Conservation (phyloP, 2,797 vertebrate species). For the Brachymystax lenok region DNA sequence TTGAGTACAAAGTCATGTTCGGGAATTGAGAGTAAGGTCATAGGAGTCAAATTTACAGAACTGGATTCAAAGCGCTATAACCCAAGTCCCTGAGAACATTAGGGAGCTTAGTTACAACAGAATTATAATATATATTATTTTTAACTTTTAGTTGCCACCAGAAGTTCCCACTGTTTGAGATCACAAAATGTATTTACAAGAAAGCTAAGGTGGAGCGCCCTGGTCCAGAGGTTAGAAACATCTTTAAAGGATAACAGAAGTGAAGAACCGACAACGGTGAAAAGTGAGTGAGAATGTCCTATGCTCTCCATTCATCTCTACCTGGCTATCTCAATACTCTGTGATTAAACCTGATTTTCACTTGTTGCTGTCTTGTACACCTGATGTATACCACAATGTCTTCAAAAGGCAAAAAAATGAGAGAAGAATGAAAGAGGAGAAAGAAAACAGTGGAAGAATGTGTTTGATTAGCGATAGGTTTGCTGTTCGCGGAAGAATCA, state of each 20-base stretch:
- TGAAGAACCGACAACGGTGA: neutral
- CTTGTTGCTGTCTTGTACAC: slow-evolving; percentile 72
- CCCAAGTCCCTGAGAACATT: neutral
- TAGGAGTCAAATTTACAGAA: slow-evolving; percentile 30
- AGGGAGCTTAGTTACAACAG: neutral
- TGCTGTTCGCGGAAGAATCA: slow-evolving; percentile 59
- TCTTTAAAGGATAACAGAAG: neutral
- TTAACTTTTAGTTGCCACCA: neutral
- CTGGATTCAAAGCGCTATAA: slow-evolving; percentile 17
- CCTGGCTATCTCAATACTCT: slow-evolving; percentile 72
- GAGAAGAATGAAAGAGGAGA: slow-evolving; percentile 56
- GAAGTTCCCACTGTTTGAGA: neutral
- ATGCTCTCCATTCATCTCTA: slow-evolving; percentile 46
- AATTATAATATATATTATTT: neutral
- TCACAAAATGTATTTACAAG: neutral
- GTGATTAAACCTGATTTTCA: slow-evolving; percentile 80
- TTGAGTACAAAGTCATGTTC: neutral
- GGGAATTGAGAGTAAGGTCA: slow-evolving; percentile 8
- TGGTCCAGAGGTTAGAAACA: neutral
- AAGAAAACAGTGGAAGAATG: slow-evolving; percentile 75
- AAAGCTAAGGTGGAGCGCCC: neutral
- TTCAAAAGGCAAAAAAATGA: slow-evolving; percentile 64
- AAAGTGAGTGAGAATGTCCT: slow-evolving; percentile 16
- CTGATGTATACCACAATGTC: slow-evolving; percentile 66
- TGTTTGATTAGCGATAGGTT: slow-evolving; percentile 79